phyloP scores from a whole-genome alignment of 92 coral and sea anemone genomes.

The Blastomussa wellsi region DNA sequence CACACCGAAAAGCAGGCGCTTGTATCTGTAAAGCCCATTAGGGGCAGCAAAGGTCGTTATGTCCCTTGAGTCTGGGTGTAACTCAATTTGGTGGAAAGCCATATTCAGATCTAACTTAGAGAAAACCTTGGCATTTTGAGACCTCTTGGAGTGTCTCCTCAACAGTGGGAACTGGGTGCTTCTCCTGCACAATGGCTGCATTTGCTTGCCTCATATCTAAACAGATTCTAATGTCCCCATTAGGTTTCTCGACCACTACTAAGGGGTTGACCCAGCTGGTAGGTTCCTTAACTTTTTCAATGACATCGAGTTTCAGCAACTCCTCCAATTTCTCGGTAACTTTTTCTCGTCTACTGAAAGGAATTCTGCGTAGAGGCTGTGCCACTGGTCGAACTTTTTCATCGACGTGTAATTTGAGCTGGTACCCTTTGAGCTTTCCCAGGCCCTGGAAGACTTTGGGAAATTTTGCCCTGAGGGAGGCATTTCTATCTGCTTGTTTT shows the following conservation, averaged over 20 bases:
- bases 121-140: conserved; percentile 51
- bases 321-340: no score
- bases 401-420: conserved; percentile 43
- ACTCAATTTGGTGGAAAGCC: conserved; percentile 57
- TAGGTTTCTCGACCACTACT: conserved; percentile 54
- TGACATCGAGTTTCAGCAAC: no score
- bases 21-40: no score
- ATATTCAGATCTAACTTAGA: conserved; percentile 53
- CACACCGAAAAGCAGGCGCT: no score
- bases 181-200: conserved; percentile 43
- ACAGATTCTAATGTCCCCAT: conserved; percentile 58
- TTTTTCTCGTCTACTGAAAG: no score
- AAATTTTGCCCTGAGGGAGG: conserved; percentile 22
- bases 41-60: conserved; percentile 65
- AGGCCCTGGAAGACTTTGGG: conserved; percentile 50
- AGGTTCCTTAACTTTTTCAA: no score
- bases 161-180: conserved; percentile 56
- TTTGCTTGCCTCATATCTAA: conserved; percentile 70
- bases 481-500: conserved; percentile 12
- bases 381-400: conserved; percentile 43
- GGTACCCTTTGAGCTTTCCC: conserved; percentile 51
- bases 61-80: conserved; percentile 65
- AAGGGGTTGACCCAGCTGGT: conserved; percentile 63
- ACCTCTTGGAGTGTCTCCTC: conserved; percentile 64
- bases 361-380: conserved; percentile 30